Base-by-base conservation (phyloP, 2,888 invertebrate species). In the Lithophane ornitopus region DNA sequence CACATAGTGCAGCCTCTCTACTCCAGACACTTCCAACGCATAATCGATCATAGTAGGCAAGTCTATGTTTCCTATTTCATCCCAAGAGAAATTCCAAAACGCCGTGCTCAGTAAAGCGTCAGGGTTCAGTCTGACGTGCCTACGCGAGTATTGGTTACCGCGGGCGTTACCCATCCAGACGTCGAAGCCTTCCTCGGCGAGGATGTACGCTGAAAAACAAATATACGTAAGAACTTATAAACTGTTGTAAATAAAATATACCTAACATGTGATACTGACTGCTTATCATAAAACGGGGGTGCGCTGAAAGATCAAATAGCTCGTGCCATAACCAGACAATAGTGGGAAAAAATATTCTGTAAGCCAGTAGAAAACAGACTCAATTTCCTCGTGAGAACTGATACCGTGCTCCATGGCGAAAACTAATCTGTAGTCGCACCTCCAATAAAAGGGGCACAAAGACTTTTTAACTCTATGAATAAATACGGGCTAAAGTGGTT, bases 81-180 rank as follows among this genome's bases (percentile, higher is more conserved):
- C 98, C 97, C 98, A 99, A 76, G 98, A 98, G 90, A 97, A 98
- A 67, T 97, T 91, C 98, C 98, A 49, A 8, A 49, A 49, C 49
- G 49, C 49, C 8, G 49, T 49, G 49, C 19, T 49, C 49, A 49
- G 49, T 98, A 90, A 97, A 98, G 90, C 88, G 22, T 92, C 91
- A 0, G 97, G 95, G 76, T 96, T 92, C 90, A 96, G 85, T 0
- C 92, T 91, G 0, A 90, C 85, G 88, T 98, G 98, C 11, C 91
- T 94, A n/a, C 97, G 95, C 2, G 97, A 97, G 90, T 98, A 98
- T 44, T 94, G 95, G 89, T 97, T 98, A 9, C 98, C 98, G 4
- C 98, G 97, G 28, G 97, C 97, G 90, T 98, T 99, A 0, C 98
- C 98, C 94, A 99, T 94, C 98, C 98, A 99, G 0, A 98, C 98